Evolutionary conservation across 2,888 invertebrate genomes (phyloP), one percentile per base, ranked within the genome.

Genomic region (Troglohyphantes excavatus): DNA sequence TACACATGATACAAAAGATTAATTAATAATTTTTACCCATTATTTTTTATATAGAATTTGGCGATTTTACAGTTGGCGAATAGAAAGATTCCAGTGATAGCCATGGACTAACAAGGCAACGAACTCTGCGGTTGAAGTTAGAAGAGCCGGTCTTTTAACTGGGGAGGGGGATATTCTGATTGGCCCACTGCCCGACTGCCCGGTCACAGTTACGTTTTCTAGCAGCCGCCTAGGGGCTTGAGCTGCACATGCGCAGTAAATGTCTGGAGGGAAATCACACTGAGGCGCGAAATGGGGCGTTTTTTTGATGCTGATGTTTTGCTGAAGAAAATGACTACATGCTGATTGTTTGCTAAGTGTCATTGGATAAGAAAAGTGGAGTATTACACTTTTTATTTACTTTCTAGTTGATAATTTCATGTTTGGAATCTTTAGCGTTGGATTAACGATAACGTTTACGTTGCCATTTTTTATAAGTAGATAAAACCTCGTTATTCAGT

Each of bases 141-240:
- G 39, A 7, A 39, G 53, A 53, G 43, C 43, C 63, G 65, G 65
- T 63, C 65, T 65, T 78, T 78, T 63, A 39, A 82, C 21, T 21
- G 33, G 21, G 26, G 53, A 65, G 19, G 33, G 23, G 68, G 46
- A 11, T 19, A 43, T 29, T n/a, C 21, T 33, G 23, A 53, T 29
- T 82, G 82, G 82, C 82, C 82, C 82, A 82, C 82, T 82, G 82
- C 70, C 82, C 82, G 82, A 82, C 33, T 82, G 70, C 70, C 59
- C 82, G 82, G 82, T 82, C 82, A 82, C 21, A 68, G 53, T 65
- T 63, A 23, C 59, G 70, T 61, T 70, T 67, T 39, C 59, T 76
- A 29, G 17, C 43, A 65, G 53, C 13, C 5, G 17, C 65, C 78
- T 63, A 19, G 17, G 65, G 63, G 78, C 21, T 39, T 39, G 53